These are phyloP conservation scores for Tokudaia tokunoshimensis DNA, from an alignment of 2,797 vertebrate species.

Conservation along the genomic window DNA sequence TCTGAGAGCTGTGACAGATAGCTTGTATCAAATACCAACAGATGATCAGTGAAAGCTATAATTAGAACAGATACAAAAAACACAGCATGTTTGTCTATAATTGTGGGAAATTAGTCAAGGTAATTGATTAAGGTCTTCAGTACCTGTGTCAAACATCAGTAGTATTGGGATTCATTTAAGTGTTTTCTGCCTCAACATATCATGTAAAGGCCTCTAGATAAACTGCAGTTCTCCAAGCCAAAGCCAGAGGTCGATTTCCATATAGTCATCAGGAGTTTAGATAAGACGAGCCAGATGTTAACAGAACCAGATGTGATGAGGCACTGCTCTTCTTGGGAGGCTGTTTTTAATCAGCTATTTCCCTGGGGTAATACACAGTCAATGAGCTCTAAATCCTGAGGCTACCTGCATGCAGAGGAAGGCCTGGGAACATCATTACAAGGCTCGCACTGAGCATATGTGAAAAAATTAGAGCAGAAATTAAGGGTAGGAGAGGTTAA, in stretches of 20 bases:
- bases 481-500: conserved; percentile 86
- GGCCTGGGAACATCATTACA: conserved; percentile 83
- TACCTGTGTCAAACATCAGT: conserved; percentile 82
- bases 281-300: conserved; percentile 87
- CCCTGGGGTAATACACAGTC: conserved; percentile 86
- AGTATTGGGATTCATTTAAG: conserved; percentile 80
- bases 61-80: conserved; percentile 67
- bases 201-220: conserved; percentile 74
- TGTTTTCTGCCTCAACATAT: conserved; percentile 80
- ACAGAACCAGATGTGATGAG: conserved; percentile 84
- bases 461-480: conserved; percentile 89
- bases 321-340: conserved; percentile 84
- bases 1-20: conserved; percentile 70
- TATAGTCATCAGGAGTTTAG: conserved; percentile 86
- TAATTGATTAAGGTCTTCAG: conserved; percentile 76
- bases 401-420: conserved; percentile 86
- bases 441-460: conserved; percentile 80
- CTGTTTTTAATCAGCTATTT: conserved; percentile 89
- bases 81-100: conserved; percentile 50
- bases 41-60: conserved; percentile 59
- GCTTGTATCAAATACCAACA: conserved; percentile 63
- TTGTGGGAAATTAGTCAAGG: conserved; percentile 20
- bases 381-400: conserved; percentile 89
- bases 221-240: conserved; percentile 82
- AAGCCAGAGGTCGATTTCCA: conserved; percentile 84